These are phyloP conservation scores for Periphyllus acericola DNA, from an alignment of 2,888 invertebrate species.

Conservation along the genomic window DNA sequence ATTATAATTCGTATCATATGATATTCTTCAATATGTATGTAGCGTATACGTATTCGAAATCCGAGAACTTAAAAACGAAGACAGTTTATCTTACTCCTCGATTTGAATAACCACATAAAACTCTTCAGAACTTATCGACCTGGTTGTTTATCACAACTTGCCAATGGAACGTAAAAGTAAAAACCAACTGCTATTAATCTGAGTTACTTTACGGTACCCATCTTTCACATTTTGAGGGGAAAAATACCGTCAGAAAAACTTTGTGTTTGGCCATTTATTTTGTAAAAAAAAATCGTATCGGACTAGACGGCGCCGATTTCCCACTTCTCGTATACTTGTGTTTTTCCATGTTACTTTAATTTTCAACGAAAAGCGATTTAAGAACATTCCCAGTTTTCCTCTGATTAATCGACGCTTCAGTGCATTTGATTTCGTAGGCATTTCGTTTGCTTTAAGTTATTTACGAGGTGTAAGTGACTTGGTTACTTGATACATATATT, in stretches of 20 bases:
- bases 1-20: too few relatives aligned
- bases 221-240: neutral
- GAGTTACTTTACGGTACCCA: slow-evolving; percentile 24
- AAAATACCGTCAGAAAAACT: slow-evolving; percentile 29
- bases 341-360: neutral
- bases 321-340: neutral
- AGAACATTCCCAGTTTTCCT: neutral
- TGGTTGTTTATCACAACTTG: slow-evolving; percentile 32
- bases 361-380: neutral
- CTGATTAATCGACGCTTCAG: neutral
- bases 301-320: slow-evolving; percentile 56
- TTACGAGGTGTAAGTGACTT: too few relatives aligned
- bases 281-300: slow-evolving; percentile 8
- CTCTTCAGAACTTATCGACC: slow-evolving; percentile 13
- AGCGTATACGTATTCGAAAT: neutral
- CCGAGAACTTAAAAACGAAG: neutral
- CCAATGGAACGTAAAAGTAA: slow-evolving; percentile 21
- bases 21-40: too few relatives aligned
- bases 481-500: too few relatives aligned
- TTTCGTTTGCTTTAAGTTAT: neutral
- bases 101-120: slow-evolving; percentile 20
- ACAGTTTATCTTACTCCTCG: neutral
- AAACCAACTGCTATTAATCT: slow-evolving; percentile 54
- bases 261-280: slow-evolving; percentile 49
- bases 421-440: neutral